Percentiles rank a stretch among this genome's conserved stretches.
These are phyloP conservation scores for Cheilosia impressa DNA, from an alignment of 2,888 invertebrate species.

Conservation along the genomic window DNA sequence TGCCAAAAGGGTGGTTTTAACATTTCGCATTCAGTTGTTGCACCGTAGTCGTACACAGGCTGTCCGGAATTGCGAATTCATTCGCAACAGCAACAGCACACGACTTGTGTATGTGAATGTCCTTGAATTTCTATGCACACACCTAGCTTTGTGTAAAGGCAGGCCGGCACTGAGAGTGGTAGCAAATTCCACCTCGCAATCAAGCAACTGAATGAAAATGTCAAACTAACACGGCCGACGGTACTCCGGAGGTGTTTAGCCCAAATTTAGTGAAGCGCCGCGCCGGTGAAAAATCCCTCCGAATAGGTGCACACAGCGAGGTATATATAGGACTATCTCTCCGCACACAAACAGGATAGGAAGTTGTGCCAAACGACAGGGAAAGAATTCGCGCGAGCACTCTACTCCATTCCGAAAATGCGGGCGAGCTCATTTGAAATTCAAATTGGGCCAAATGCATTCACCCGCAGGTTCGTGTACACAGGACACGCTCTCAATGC, in stretches of 20 bases:
- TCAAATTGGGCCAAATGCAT: slow-evolving; percentile 74
- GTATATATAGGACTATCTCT: not conserved
- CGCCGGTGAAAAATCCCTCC: slow-evolving; percentile 31
- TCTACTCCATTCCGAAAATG: slow-evolving; percentile 35
- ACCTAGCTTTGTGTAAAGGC: slow-evolving; percentile 41
- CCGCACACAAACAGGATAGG: slow-evolving; percentile 34
- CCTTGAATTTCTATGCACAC: slow-evolving; percentile 65
- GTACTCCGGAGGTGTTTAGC: slow-evolving; percentile 27
- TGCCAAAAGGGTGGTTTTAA: slow-evolving; percentile 68
- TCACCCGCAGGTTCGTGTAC: slow-evolving; percentile 62
- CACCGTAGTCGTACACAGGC: slow-evolving; percentile 55
- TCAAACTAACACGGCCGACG: slow-evolving; percentile 11
- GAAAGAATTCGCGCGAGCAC: slow-evolving; percentile 38
- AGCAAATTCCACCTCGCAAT: slow-evolving; percentile 23
- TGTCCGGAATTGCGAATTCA: slow-evolving; percentile 72
- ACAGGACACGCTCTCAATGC: slow-evolving; percentile 42
- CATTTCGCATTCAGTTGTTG: slow-evolving; percentile 76
- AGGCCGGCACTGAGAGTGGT: slow-evolving; percentile 1
- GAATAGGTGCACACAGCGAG: not conserved
- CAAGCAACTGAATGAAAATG: slow-evolving; percentile 66
- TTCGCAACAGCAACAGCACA: slow-evolving; percentile 44
- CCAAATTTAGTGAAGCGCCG: slow-evolving; percentile 26
- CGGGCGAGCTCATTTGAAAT: slow-evolving; percentile 69
- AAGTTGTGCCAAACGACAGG: slow-evolving; percentile 22
- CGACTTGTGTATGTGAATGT: slow-evolving; percentile 51